Percentiles rank a stretch among this genome's conserved stretches.
These are phyloP conservation scores for Thalassophryne amazonica DNA, from an alignment of 2,797 vertebrate species.

Conservation along the genomic window DNA sequence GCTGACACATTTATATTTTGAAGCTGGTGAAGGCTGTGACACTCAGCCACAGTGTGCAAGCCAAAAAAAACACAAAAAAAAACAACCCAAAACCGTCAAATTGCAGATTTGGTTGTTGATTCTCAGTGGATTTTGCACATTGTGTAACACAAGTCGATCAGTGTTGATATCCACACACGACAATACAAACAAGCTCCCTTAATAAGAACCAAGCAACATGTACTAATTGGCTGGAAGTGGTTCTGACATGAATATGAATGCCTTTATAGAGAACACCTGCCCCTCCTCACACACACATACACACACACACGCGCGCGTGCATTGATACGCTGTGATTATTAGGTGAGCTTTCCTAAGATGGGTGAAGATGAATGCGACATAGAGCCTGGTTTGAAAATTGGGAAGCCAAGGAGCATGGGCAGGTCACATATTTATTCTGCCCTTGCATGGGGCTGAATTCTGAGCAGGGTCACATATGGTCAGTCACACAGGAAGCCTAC, in stretches of 20 bases:
- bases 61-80: no score
- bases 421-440: conserved; percentile 26
- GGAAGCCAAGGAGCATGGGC: neutral
- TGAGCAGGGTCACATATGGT: conserved; percentile 49
- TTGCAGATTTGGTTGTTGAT: neutral
- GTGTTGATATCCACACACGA: no score
- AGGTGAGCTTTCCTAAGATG: conserved; percentile 7
- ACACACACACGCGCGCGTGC: neutral
- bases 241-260: neutral
- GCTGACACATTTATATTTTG: neutral
- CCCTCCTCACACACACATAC: neutral
- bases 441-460: conserved; percentile 39
- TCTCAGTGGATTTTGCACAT: neutral
- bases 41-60: neutral
- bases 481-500: conserved; percentile 23
- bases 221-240: neutral
- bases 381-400: conserved; percentile 19
- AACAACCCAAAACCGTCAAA: neutral
- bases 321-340: conserved; percentile 4
- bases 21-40: neutral
- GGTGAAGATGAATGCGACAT: conserved; percentile 15
- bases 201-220: neutral
- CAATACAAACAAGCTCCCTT: neutral
- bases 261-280: neutral
- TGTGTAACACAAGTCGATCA: no score